phyloP scores from a whole-genome alignment of 2,888 invertebrate species.

The Lymantria dispar region DNA sequence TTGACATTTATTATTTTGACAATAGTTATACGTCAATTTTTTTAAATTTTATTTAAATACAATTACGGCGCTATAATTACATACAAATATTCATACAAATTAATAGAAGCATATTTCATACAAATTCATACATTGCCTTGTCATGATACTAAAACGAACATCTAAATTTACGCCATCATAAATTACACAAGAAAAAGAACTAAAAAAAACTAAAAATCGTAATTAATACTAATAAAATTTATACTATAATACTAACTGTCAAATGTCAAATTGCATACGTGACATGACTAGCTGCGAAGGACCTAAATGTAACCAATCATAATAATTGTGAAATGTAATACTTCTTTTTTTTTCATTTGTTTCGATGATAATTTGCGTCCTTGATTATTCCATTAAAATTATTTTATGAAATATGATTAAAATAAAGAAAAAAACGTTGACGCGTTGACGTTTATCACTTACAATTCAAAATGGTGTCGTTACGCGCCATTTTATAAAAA shows the following conservation, averaged over 20 bases:
- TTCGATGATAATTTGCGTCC: slow-evolving; percentile 21
- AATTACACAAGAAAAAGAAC: slow-evolving; percentile 47
- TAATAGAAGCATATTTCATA: slow-evolving; percentile 57
- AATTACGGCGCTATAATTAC: slow-evolving; percentile 24
- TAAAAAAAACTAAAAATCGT: slow-evolving; percentile 54
- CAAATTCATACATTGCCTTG: slow-evolving; percentile 68
- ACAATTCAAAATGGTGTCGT: slow-evolving; percentile 27
- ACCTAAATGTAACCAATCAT: slow-evolving; percentile 35
- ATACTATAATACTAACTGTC: slow-evolving; percentile 41
- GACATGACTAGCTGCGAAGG: slow-evolving; percentile 75
- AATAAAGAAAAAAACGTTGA: background rate
- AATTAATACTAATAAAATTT: slow-evolving; percentile 41
- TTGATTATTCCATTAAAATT: background rate
- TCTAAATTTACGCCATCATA: slow-evolving; percentile 80
- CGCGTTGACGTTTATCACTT: slow-evolving; percentile 4
- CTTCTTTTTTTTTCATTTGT: slow-evolving; percentile 17
- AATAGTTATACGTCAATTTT: background rate
- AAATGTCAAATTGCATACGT: slow-evolving; percentile 55
- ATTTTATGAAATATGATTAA: background rate
- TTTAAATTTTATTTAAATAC: background rate
- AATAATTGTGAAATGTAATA: slow-evolving; percentile 25
- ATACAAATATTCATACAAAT: slow-evolving; percentile 55
- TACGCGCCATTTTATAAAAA: slow-evolving; percentile 4
- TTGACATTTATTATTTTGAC: too few species aligned
- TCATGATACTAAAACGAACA: slow-evolving; percentile 76